These are phyloP conservation scores for Thomomys bottae DNA, from an alignment of 2,113 vertebrate species.

Conservation along the genomic window DNA sequence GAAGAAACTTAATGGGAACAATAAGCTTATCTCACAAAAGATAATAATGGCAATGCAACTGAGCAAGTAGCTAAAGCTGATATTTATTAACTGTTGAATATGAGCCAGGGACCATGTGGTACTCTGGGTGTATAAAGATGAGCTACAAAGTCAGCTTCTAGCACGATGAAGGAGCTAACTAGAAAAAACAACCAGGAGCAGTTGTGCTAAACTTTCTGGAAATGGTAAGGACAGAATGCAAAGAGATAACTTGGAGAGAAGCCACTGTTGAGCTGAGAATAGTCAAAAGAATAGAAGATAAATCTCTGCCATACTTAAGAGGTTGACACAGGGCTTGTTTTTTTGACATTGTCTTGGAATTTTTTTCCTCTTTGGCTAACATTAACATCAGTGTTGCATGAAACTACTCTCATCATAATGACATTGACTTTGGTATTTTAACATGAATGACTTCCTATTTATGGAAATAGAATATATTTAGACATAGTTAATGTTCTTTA, in stretches of 20 bases:
- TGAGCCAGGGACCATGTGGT: not conserved
- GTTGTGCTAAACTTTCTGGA: not conserved
- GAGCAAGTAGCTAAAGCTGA: not conserved
- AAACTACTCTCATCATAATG: not conserved
- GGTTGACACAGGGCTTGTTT: not conserved
- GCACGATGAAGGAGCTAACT: not conserved
- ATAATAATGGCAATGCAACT: not conserved
- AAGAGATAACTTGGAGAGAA: not conserved
- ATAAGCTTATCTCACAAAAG: not conserved
- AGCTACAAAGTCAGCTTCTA: not conserved
- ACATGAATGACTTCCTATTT: not conserved
- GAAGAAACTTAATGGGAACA: not conserved
- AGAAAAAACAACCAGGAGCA: not conserved
- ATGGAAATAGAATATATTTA: not conserved
- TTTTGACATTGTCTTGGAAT: not conserved
- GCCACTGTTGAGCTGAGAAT: not conserved
- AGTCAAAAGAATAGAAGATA: not conserved
- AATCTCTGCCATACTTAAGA: not conserved
- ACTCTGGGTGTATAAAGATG: not conserved
- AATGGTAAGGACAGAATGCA: not conserved
- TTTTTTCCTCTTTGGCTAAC: not conserved
- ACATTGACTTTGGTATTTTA: constrained; percentile 23
- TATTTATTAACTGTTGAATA: not conserved
- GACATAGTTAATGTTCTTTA: not conserved
- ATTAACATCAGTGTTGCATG: not conserved